Evolutionary conservation across 2,113 vertebrate genomes (phyloP), one percentile per base, ranked within the genome.

Genomic region (Misgurnus mizolepis): DNA sequence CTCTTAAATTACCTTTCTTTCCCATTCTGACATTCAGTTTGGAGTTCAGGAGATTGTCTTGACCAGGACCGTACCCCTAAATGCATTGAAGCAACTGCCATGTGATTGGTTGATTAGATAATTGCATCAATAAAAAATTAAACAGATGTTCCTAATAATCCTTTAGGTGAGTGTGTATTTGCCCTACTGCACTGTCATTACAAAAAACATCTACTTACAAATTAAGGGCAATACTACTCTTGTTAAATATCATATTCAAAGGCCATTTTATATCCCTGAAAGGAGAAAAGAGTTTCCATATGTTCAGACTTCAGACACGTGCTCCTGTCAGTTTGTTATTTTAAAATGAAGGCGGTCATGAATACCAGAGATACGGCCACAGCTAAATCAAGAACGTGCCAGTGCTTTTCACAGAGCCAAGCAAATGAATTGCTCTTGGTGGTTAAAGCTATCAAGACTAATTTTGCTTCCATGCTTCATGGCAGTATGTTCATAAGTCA

Each of bases 311-410:
- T 56, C 6, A 15, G 53, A 68, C 18, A 11, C 49, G 41, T 27
- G 3, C 58, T 72, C 12, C 41, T 73, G 62, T 70, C 53, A 22
- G 43, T 86, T 85, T 88, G 71, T 85, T 84, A 81, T 88, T 80
- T 45, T 43, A 78, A 87, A 82, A 85, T 87, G 87, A 76, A 78
- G 83, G 53, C 81, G 80, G 85, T 86, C 80, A 77, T 72, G 27
- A 43, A 80, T 84, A 70, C 73, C 74, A 43, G 15, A 66, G 71
- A 82, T 64, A 84, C 72, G 75, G 50, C 80, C 22, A 67, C 6
- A 61, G 62, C 49, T 43, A 41, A 64, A 86, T 75, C 53, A 80
- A 84, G 85, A 76, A 60, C 15, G 22, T 64, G 73, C 61, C 55
- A 49, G 41, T n/a, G 45, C 14, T 27, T 11, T 62, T 87, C 86